These are phyloP conservation scores for Leistus spinibarbis DNA, from an alignment of 2,888 invertebrate species.

Conservation along the genomic window DNA sequence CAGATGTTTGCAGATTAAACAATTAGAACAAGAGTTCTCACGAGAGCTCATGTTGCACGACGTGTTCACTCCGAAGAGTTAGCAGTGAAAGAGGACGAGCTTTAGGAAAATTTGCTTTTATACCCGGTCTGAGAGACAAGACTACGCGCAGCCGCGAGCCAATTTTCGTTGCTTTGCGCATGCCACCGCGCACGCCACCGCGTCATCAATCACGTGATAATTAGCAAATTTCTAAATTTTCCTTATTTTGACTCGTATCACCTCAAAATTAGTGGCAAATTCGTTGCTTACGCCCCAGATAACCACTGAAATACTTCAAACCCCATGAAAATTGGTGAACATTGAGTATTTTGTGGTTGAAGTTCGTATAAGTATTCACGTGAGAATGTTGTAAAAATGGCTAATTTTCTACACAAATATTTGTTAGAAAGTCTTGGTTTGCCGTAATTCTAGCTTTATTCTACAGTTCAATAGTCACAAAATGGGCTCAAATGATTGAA, in stretches of 20 bases:
- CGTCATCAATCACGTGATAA: background rate
- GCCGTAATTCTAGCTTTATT: background rate
- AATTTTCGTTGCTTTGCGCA: too few species aligned
- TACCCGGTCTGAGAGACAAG: too few species aligned
- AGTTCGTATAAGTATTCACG: too few species aligned
- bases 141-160: background rate
- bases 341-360: background rate
- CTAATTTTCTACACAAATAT: too few species aligned
- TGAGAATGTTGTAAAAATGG: background rate
- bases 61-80: background rate
- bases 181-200: too few species aligned
- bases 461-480: background rate
- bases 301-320: background rate
- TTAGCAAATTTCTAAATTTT: background rate
- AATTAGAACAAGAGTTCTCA: background rate
- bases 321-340: background rate
- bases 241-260: background rate
- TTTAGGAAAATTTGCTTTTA: background rate
- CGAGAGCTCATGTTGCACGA: background rate
- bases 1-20: background rate
- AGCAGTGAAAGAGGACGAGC: background rate
- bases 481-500: background rate
- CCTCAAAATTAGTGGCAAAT: background rate
- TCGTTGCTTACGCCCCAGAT: background rate
- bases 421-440: background rate